Base-by-base conservation (phyloP, 1,140 invertebrate species). In the Drosophila oshimai region DNA sequence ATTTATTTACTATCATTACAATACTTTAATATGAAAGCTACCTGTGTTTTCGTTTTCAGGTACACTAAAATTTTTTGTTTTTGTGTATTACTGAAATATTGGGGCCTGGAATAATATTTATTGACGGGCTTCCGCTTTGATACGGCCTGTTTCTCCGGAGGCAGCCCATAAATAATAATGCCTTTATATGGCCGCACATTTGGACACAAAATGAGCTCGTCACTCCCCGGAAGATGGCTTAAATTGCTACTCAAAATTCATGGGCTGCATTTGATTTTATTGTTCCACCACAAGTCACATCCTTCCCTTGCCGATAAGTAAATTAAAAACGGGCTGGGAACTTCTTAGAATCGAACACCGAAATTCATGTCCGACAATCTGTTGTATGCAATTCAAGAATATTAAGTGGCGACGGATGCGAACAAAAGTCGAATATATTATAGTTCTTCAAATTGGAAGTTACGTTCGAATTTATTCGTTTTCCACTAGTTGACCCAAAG, bases 161-260 rank as follows among this genome's bases (percentile, higher is more conserved):
- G 46, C 70, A 29, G 15, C 12, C 10, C 53, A 75, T 58, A 50
- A 41, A 64, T 46, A 45, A 37, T 51, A 46, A 68, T 61, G 53
- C 13, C 42, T 65, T 67, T 33, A 37, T 67, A 37, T 36, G 41
- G 29, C 12, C 24, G 26, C 29, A 26, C 44, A 69, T 28, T 33
- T 34, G 22, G 7, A 34, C 34, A 9, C 6, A 26, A 33, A 50
- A 58, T 51, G 51, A 58, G 33, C 46, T 44, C 46, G 42, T 60
- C 41, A 34, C 57, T 44, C 28, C 17, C 39, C 42, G 36, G 51
- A 51, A 54, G 29, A 62, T 26, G 37, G 31, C 42, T 46, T n/a
- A 29, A 74, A 79, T 65, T 74, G 75, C 80, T 61, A 64, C 76
- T 84, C 61, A 75, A 81, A 64, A 84, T 80, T 84, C 79, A 84